A percentile compares a stretch with the other conserved stretches of the same genome.
These are phyloP conservation scores for Petrolisthes cinctipes DNA, from an alignment of 2,888 invertebrate genomes.

Conservation along the genomic window DNA sequence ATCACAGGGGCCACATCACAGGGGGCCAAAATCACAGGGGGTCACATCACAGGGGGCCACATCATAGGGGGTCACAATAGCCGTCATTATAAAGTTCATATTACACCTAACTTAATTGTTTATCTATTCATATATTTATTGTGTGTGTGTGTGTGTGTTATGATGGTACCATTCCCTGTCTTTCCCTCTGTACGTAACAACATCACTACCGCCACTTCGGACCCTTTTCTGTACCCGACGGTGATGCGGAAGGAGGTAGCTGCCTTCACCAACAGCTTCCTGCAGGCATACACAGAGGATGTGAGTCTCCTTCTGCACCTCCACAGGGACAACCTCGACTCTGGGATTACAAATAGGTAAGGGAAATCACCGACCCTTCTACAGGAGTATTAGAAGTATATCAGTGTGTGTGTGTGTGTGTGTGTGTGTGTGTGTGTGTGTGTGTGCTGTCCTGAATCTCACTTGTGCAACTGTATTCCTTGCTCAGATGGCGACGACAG, in stretches of 20 bases:
- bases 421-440: constrained; percentile 1
- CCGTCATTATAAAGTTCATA: too few relatives aligned
- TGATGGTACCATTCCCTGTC: background rate
- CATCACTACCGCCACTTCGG: too few relatives aligned
- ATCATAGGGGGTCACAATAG: background rate
- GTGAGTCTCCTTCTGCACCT: background rate
- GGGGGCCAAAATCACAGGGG: background rate
- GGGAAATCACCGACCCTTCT: too few relatives aligned
- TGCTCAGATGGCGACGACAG: constrained; percentile 26
- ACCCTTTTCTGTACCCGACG: background rate
- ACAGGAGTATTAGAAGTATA: background rate
- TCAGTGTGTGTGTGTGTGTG: background rate
- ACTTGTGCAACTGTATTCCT: background rate
- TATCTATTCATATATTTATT: too few relatives aligned
- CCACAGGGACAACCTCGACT: background rate
- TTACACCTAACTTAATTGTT: too few relatives aligned
- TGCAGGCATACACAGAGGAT: constrained; percentile 7
- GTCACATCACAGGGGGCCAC: too few relatives aligned
- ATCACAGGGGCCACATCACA: background rate
- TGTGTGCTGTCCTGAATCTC: background rate
- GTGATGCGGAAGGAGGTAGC: background rate
- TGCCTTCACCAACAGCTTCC: constrained; percentile 25
- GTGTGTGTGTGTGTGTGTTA: too few relatives aligned
- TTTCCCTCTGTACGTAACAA: too few relatives aligned
- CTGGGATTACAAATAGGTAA: too few relatives aligned